Base-by-base conservation (phyloP, 1,140 invertebrate species). In the Drosophila prosaltans region DNA sequence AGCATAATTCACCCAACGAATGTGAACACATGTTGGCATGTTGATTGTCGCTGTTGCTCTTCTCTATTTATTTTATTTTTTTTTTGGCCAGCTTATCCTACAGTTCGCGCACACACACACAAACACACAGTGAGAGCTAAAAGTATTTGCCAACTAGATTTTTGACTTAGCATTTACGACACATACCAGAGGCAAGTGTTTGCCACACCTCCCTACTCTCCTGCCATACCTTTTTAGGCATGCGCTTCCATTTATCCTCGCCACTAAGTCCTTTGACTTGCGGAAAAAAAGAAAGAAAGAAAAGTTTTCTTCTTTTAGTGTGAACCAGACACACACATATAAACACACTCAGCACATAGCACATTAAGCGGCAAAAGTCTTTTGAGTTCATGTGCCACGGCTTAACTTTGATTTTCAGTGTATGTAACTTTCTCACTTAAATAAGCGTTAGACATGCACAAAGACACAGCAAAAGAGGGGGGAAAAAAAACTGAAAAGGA, bases 131-230 rank as follows among this genome's bases (percentile, higher is more conserved):
- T 66, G 59, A 67, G 65, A 24, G 75, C 75, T 65, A 69, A 84
- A 89, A 89, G 84, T 89, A 84, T 89, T 78, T 81, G 84, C 78
- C 80, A 89, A 89, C 80, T 81, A 81, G 84, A 89, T 89, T 90
- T 89, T 88, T 83, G 84, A 88, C 84, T 88, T 89, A 79, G 60
- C 78, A 71, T 78, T 78, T 77, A 67, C 64, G 75, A 75, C 61
- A 72, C 67, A 45, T 43, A 45, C 43, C 57, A 32, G 48, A 55
- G 66, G 45, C 45, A 51, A 51, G 45, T 51, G 45, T 51, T 51
- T 51, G 21, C 8, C 45, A 7, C 21, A 2, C 41, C 41, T 60
- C 61, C 43, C 51, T 64, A 60, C 67, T 24, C 51, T 32, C 59
- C 7, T n/a, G 16, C 40, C 48, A 40, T 39, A 55, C 43, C 62